A percentile compares a stretch with the other conserved stretches of the same genome.
Conservation (phyloP, 1,140 invertebrate genomes). For the Episyrphus balteatus region DNA sequence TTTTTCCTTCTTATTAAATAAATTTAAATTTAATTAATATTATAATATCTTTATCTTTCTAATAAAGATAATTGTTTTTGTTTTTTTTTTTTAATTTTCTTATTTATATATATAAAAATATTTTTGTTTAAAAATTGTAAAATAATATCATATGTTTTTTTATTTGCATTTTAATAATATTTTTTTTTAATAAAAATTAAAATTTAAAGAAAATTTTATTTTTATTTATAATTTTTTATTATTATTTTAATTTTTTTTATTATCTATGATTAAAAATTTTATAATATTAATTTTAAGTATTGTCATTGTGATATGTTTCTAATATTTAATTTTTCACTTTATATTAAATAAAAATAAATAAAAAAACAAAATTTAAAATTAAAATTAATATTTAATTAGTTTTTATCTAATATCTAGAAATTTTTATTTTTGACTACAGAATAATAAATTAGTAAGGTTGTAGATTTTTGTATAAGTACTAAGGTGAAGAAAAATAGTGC, state of each 20-base stretch:
- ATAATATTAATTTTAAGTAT: slow-evolving; percentile 34
- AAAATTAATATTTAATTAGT: too few species aligned
- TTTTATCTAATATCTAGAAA: too few species aligned
- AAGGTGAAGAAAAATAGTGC: too few species aligned
- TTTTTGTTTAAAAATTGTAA: slow-evolving; percentile 29
- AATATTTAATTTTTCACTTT: slow-evolving; percentile 5
- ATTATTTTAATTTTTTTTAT: slow-evolving; percentile 1
- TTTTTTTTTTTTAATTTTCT: slow-evolving; percentile 10
- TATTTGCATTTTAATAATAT: background rate
- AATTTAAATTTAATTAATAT: too few species aligned
- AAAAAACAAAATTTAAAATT: too few species aligned
- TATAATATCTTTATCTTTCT: too few species aligned
- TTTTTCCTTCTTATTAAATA: too few species aligned
- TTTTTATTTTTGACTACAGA: too few species aligned
- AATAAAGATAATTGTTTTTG: background rate
- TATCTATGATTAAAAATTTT: background rate
- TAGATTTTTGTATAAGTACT: too few species aligned
- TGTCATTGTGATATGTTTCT: slow-evolving; percentile 37
- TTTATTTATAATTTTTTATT: too few species aligned
- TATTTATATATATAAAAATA: slow-evolving; percentile 33
- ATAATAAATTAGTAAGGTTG: too few species aligned
- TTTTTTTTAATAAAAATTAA: background rate
- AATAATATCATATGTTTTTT: background rate
- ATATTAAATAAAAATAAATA: too few species aligned
- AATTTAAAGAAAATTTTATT: background rate